phyloP scores from a whole-genome alignment of 2,797 vertebrate species.

The Agapornis canus region DNA sequence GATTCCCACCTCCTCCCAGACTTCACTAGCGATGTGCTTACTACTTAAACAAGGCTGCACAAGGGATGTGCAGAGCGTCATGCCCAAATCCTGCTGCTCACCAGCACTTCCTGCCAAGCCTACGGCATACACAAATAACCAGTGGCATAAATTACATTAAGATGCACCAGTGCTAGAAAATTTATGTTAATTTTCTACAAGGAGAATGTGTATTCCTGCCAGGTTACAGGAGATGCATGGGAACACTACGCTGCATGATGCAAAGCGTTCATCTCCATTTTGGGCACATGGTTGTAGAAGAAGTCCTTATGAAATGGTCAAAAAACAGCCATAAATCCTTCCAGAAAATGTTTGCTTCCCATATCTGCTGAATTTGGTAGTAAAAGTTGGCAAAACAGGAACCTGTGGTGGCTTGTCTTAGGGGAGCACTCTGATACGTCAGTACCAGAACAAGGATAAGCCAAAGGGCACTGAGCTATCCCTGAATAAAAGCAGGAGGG shows the following conservation, averaged over 20 bases:
- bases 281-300: not conserved
- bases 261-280: not conserved
- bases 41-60: not conserved
- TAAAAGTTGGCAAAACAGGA: not conserved
- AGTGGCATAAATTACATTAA: not conserved
- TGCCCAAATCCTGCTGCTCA: not conserved
- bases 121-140: fast-evolving
- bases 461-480: fast-evolving
- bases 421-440: fast-evolving
- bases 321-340: not conserved
- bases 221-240: not conserved
- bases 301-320: not conserved
- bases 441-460: not conserved
- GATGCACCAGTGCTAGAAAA: not conserved
- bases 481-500: not conserved
- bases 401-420: fast-evolving
- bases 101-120: not conserved
- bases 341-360: not conserved
- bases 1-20: not conserved
- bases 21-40: not conserved
- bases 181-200: fast-evolving
- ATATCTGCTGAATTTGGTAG: fast-evolving
- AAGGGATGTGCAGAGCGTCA: fast-evolving
- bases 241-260: fast-evolving
- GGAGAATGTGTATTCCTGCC: not conserved